Percentiles rank a stretch among this genome's conserved stretches.
These are phyloP conservation scores for Nephrotoma guestfalica DNA, from an alignment of 2,888 invertebrate genomes.

Conservation along the genomic window DNA sequence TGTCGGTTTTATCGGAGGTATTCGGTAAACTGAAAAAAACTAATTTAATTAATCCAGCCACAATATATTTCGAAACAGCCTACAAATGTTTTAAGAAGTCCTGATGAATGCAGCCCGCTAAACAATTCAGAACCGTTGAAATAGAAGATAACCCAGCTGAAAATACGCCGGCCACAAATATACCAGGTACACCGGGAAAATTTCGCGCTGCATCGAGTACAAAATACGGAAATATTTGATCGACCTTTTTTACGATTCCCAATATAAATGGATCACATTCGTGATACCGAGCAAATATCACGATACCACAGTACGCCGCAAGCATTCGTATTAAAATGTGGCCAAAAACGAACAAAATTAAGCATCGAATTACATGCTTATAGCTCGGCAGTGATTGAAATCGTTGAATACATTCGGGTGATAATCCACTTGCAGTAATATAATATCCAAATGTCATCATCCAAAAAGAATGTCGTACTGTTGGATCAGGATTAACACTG, in stretches of 20 bases:
- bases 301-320: conserved; percentile 42
- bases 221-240: conserved; percentile 55
- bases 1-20: conserved; percentile 20
- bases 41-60: not conserved
- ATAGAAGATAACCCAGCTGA: conserved; percentile 56
- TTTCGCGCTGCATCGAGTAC: conserved; percentile 50
- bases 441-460: conserved; percentile 41
- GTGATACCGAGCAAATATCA: conserved; percentile 46
- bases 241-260: conserved; percentile 38
- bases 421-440: conserved; percentile 39
- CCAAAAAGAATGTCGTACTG: conserved; percentile 44
- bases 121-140: conserved; percentile 44
- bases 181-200: conserved; percentile 57
- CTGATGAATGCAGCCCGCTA: conserved; percentile 47
- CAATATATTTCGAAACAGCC: not conserved
- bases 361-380: conserved; percentile 31
- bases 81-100: conserved; percentile 38
- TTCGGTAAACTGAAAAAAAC: conserved; percentile 19
- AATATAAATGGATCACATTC: conserved; percentile 49
- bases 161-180: conserved; percentile 60
- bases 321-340: conserved; percentile 39
- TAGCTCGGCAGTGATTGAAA: conserved; percentile 43
- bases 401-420: conserved; percentile 44
- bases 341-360: conserved; percentile 28
- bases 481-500: conserved; percentile 44